Base-by-base conservation (phyloP, 2,113 vertebrate species). In the Phylloscopus trochilus region DNA sequence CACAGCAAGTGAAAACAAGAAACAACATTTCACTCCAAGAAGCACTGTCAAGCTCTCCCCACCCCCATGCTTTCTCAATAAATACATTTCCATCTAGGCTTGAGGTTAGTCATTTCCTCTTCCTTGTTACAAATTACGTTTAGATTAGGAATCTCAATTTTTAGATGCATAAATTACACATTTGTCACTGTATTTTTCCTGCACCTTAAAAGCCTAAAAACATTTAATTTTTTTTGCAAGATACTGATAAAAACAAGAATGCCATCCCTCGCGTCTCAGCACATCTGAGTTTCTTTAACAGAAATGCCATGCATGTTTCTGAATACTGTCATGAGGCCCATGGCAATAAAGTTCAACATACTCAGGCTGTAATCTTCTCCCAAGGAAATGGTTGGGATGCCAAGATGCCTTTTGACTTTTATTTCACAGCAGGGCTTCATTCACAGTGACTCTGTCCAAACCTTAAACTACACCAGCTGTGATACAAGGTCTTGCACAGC, bases 321-420 rank as follows among this genome's bases (percentile, higher is more conserved):
- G 97, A 98, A 98, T 97, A 98, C 97, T 98, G 98, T 98, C 98
- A 98, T 98, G 98, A 98, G 98, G 98, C 98, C 98, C 98, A 98
- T 89, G 96, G 98, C 98, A 98, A 98, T 98, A 98, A 98, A 98
- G 98, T 98, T 98, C 98, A 98, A 98, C 98, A 97, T 98, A 98
- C 97, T 98, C 97, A 97, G 98, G 98, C 98, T 98, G 98, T 98
- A 99, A 99, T 99, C 98, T 98, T 98, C 98, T 98, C 98, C 96
- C 95, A 98, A 99, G 99, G 99, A 99, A 99, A 99, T 99, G 98
- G 98, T 98, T 99, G 98, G 98, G 97, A 99, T 99, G 99, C 99
- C 99, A 99, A 98, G 98, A 99, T 98, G 98, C 97, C 98, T 98
- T 98, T 96, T 96, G 98, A 98, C 97, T 98, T 98, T 97, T 97